Base-by-base conservation (phyloP, 2,797 vertebrate species). In the Gadopsis bispinosus region DNA sequence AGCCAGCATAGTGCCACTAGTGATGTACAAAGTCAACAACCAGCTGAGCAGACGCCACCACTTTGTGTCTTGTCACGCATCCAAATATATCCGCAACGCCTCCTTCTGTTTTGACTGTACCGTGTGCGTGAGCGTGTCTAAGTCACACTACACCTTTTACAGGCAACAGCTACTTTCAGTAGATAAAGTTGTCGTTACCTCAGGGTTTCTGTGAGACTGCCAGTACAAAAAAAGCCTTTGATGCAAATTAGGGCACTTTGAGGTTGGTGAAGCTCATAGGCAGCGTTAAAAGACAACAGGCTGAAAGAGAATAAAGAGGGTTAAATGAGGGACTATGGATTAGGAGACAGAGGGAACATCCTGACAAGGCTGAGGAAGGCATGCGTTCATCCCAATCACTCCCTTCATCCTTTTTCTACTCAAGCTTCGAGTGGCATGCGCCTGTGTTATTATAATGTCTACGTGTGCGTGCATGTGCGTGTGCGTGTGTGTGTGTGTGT, bases 11-110 rank as follows among this genome's bases (percentile, higher is more conserved):
- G 41, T 35, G 75, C 77, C 68, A 63, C 73, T 17, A 41, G 60
- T 73, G 71, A 86, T 51, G 48, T 48, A 65, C 64, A 64, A 71
- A 82, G 75, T 75, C 81, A 87, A 80, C 72, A 85, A 72, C 59
- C 26, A 10, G 29, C 14, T 43, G n/a, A 64, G 58, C 81, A 83
- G 73, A 88, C 22, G 45, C 72, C 74, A 43, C 66, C 79, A 64
- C 83, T 84, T 76, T 79, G 70, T 54, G 61, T 81, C 77, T 87
- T 76, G 53, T 85, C 80, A 78, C 77, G 51, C 26, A 1, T 88
- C 85, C 85, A 88, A 86, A 90, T 88, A 81, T 88, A 91, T 81
- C 58, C 76, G 22, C 68, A 65, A 26, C 16, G 43, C 71, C 45
- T 63, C 39, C 63, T 64, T 72, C 55, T 79, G 58, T 69, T 80